Conservation (phyloP, 2,888 invertebrate species). For the Cephus rjabovi region DNA sequence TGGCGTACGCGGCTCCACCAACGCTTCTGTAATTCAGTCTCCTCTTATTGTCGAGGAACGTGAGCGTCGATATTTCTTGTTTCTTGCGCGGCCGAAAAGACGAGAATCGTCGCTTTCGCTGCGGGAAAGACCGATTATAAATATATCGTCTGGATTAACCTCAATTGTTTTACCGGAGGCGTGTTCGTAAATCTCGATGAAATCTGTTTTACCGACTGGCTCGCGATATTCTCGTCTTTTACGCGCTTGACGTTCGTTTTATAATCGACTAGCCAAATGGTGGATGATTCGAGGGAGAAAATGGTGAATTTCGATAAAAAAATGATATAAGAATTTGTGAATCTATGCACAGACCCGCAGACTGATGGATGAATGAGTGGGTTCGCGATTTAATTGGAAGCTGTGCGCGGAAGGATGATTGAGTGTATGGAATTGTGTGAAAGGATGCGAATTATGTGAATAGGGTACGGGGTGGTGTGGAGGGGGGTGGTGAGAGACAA, state of each 20-base stretch:
- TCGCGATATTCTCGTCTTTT: neutral
- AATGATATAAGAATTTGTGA: conserved; percentile 23
- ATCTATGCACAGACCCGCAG: conserved; percentile 56
- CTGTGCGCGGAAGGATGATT: neutral
- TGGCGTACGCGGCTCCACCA: neutral
- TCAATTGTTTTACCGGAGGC: neutral
- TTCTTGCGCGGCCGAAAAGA: neutral
- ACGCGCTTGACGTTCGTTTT: neutral
- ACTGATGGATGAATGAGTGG: conserved; percentile 43
- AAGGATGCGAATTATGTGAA: neutral
- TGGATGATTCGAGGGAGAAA: conserved; percentile 8
- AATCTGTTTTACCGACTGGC: neutral
- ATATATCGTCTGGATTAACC: neutral
- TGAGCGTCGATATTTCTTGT: neutral
- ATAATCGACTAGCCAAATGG: conserved; percentile 8
- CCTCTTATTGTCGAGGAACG: neutral
- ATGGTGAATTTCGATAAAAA: conserved; percentile 25
- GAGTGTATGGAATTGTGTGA: neutral
- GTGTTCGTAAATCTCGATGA: neutral
- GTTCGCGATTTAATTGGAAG: neutral
- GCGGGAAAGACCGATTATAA: neutral
- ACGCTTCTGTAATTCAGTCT: neutral
- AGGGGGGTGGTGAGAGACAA: neutral
- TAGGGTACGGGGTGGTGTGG: neutral
- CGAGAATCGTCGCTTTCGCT: neutral